These are phyloP conservation scores for Oreochromis spilurus DNA, from an alignment of 2,113 vertebrate species.

Conservation along the genomic window DNA sequence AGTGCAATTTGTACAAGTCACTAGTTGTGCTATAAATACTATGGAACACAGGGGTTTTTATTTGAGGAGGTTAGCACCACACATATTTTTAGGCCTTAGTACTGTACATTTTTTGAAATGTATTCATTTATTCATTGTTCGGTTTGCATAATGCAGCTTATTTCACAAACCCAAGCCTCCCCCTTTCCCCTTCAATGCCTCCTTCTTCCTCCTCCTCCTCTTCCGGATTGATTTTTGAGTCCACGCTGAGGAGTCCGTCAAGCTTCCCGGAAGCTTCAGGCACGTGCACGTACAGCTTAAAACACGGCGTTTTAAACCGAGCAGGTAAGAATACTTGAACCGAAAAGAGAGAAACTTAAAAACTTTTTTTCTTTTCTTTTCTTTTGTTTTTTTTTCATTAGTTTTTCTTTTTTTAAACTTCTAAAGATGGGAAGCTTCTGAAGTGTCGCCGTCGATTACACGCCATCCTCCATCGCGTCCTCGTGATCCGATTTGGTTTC, in stretches of 20 bases:
- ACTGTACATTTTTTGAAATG: conserved; percentile 95
- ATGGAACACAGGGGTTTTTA: conserved; percentile 97
- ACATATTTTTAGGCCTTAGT: conserved; percentile 99
- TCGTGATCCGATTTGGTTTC: conserved; percentile 99
- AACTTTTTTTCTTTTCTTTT: neutral
- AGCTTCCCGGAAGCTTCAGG: conserved; percentile 98
- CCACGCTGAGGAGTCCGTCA: conserved; percentile 79
- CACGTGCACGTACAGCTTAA: conserved; percentile 89
- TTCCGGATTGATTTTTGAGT: conserved; percentile 82
- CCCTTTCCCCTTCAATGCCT: neutral
- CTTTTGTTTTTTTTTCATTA: neutral
- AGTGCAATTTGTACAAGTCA: conserved; percentile 99
- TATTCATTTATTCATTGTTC: conserved; percentile 72
- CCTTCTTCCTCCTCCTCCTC: neutral
- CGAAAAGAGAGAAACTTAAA: conserved; percentile 36
- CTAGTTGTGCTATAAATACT: conserved; percentile 99
- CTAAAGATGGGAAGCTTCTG: conserved; percentile 78
- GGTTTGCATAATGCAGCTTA: conserved; percentile 99
- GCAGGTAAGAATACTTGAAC: conserved; percentile 85
- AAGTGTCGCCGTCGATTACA: conserved; percentile 87
- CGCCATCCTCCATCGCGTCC: conserved; percentile 95
- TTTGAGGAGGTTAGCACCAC: conserved; percentile 97
- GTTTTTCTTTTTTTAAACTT: neutral
- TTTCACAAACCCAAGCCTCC: conserved; percentile 86
- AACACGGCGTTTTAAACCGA: conserved; percentile 86